Conservation (phyloP, 2,888 invertebrate species). For the Apocheima hispidaria region DNA sequence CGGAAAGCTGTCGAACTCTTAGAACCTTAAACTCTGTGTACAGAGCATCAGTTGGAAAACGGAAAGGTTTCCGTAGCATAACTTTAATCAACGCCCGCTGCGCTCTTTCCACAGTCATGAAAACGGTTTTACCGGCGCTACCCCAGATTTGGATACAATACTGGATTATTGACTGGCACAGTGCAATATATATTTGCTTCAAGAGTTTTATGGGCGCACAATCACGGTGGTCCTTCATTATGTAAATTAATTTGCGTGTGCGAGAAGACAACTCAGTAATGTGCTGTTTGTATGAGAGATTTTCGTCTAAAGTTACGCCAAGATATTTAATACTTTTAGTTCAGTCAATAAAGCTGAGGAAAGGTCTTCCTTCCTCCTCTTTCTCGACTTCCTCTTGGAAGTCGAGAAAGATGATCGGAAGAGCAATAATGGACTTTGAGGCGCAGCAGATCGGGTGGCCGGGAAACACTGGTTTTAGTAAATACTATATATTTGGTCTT, state of each 20-base stretch:
- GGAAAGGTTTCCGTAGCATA: neutral
- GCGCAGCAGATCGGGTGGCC: neutral
- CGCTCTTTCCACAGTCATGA: neutral
- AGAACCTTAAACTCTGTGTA: neutral
- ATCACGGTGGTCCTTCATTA: neutral
- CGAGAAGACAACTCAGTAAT: too few relatives aligned
- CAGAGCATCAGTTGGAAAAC: neutral
- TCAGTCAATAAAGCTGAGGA: neutral
- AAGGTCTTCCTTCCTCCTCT: neutral
- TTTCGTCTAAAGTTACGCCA: too few relatives aligned
- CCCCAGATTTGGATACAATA: constrained; percentile 4
- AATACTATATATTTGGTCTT: neutral
- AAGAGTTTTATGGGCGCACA: neutral
- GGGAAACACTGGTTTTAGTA: neutral
- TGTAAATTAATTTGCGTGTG: too few relatives aligned
- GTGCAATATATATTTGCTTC: neutral
- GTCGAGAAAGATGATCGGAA: too few relatives aligned
- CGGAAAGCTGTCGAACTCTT: too few relatives aligned
- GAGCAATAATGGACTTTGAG: neutral
- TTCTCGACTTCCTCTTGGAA: too few relatives aligned
- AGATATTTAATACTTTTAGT: neutral
- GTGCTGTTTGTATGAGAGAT: neutral
- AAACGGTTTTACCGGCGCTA: neutral
- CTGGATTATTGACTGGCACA: neutral
- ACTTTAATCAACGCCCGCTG: constrained; percentile 1